Percentiles rank a stretch among this genome's conserved stretches.
Evolutionary conservation across 2,797 vertebrate species (phyloP).

Genomic region (Hemitrygon akajei): DNA sequence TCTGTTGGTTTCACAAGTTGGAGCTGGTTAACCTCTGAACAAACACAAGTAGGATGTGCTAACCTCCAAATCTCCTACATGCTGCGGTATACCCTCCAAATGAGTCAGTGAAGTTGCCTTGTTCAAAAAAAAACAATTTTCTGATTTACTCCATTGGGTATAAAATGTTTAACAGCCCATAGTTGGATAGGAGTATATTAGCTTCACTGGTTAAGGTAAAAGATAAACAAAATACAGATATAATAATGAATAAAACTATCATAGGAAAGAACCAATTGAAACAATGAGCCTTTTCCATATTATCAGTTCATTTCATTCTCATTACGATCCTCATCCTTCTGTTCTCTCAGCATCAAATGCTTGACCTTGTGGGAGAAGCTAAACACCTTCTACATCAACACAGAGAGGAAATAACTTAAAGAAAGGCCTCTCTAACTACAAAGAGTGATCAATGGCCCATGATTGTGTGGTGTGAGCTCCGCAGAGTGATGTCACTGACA

Average conservation of each 20-base stretch:
- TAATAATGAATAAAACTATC: too few species aligned
- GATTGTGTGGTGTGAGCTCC: neutral
- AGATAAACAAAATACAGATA: neutral
- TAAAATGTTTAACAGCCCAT: neutral
- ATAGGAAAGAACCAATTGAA: neutral
- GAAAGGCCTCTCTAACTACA: neutral
- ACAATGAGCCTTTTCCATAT: neutral
- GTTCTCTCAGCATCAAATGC: neutral
- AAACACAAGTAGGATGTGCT: neutral
- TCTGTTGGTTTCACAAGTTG: constrained; percentile 21
- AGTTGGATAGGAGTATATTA: too few species aligned
- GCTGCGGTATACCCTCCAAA: neutral
- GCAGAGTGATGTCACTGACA: neutral
- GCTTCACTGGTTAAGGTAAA: neutral
- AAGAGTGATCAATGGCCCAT: neutral
- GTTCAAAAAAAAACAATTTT: neutral
- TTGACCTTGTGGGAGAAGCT: neutral
- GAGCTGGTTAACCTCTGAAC: constrained; percentile 33
- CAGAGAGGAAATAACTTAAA: neutral
- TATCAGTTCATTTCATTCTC: neutral
- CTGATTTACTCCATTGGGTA: neutral
- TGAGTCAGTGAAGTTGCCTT: neutral
- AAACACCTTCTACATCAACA: neutral
- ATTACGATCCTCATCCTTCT: neutral
- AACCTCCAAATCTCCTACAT: neutral